phyloP scores from a whole-genome alignment of 2,797 vertebrate genomes.

The Decapterus maruadsi region DNA sequence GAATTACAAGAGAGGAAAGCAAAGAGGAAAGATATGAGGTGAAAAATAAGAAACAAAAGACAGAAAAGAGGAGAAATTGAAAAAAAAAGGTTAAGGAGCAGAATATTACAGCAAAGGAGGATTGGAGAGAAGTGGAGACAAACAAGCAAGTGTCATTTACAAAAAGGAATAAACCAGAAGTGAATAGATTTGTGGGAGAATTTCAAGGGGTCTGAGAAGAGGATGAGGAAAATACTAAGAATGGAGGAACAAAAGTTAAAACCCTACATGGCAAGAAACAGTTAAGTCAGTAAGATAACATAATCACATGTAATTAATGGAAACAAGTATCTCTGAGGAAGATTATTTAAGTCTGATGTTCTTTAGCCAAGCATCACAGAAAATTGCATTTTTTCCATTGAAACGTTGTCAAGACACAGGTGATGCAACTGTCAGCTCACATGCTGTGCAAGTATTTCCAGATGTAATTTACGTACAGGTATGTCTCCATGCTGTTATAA shows the following conservation, averaged over 20 bases:
- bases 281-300: not conserved
- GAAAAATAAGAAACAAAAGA: conserved; percentile 52
- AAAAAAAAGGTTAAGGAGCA: conserved; percentile 14
- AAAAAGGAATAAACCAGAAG: conserved; percentile 21
- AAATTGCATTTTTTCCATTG: not conserved
- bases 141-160: conserved; percentile 22
- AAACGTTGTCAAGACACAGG: not conserved
- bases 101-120: conserved; percentile 29
- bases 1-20: conserved; percentile 44
- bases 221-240: not conserved
- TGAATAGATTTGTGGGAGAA: not conserved
- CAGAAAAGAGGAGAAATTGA: conserved; percentile 25
- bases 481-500: not conserved
- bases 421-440: conserved; percentile 2
- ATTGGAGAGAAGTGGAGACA: conserved; percentile 19
- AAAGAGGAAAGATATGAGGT: conserved; percentile 41
- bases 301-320: conserved; percentile 1
- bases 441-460: not conserved
- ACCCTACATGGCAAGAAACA: not conserved
- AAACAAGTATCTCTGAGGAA: not conserved
- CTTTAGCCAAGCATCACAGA: conserved; percentile 1
- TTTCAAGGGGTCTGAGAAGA: conserved; percentile 1
- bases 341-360: not conserved
- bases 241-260: too few relatives aligned
- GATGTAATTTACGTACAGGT: too few relatives aligned